These are phyloP conservation scores for Tinea trinotella DNA, from an alignment of 2,888 invertebrate species.

Conservation along the genomic window DNA sequence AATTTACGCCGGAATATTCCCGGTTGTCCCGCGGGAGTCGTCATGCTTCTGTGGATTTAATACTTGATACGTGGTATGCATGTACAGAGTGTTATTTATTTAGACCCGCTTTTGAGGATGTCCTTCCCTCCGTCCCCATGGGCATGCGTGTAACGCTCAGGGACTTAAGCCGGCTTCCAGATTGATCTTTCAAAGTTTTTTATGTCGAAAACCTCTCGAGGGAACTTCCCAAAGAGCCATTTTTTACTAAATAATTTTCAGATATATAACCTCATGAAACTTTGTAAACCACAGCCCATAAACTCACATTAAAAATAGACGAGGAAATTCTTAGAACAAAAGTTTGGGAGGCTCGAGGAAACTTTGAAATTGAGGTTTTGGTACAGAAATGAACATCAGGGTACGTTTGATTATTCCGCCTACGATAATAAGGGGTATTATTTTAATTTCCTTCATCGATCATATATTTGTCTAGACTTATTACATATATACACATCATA, in stretches of 20 bases:
- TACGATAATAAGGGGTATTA: not conserved
- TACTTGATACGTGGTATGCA: slow-evolving; percentile 18
- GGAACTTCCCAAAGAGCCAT: not conserved
- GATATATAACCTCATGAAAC: not conserved
- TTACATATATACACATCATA: not conserved
- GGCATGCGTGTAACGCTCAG: not conserved
- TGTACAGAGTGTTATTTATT: slow-evolving; percentile 2
- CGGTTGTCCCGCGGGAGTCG: slow-evolving; percentile 12
- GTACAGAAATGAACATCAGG: not conserved
- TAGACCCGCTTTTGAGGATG: not conserved
- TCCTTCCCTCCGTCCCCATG: not conserved
- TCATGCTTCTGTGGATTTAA: slow-evolving; percentile 18
- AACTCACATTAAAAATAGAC: not conserved
- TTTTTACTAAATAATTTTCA: not conserved
- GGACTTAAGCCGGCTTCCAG: not conserved
- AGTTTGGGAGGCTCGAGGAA: not conserved
- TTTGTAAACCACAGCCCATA: not conserved
- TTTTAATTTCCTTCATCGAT: not conserved
- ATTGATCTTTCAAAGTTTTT: not conserved
- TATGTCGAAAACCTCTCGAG: not conserved
- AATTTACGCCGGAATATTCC: slow-evolving; percentile 35
- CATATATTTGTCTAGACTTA: slow-evolving; percentile 1
- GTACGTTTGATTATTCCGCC: not conserved
- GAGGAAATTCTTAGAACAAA: not conserved
- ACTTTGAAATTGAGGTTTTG: not conserved